Evolutionary conservation across 2,113 vertebrate genomes (phyloP).

Genomic region (Bos javanicus): DNA sequence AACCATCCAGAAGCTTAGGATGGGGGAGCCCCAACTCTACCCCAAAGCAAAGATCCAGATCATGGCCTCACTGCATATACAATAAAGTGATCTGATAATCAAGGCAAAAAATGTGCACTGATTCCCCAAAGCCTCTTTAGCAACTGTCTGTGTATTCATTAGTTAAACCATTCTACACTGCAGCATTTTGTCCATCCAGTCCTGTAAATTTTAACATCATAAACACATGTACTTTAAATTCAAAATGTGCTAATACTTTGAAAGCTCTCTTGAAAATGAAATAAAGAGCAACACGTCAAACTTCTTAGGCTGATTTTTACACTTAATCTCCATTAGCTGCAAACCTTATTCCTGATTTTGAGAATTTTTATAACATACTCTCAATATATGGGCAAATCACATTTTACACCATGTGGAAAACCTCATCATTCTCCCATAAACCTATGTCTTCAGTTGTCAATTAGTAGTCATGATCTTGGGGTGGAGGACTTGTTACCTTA

Average conservation of each 20-base stretch:
- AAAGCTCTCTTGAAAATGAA: neutral
- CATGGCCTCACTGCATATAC: no score
- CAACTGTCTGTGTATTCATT: no score
- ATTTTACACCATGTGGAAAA: neutral
- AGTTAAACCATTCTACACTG: neutral
- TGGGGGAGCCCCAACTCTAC: no score
- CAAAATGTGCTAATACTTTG: neutral
- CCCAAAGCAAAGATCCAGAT: no score
- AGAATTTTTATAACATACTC: neutral
- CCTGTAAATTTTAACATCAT: neutral
- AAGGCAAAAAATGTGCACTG: no score
- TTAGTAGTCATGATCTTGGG: neutral
- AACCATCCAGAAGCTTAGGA: no score
- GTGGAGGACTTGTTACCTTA: conserved; percentile 37
- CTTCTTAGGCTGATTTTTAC: neutral
- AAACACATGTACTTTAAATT: neutral
- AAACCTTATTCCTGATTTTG: neutral
- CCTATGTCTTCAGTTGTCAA: neutral
- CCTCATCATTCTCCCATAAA: neutral
- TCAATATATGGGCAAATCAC: neutral
- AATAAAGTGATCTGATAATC: no score
- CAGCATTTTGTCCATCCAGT: neutral
- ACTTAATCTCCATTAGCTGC: neutral
- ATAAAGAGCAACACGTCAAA: neutral
- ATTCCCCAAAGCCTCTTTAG: no score